Base-by-base conservation (phyloP, 1,140 invertebrate species). In the Zelostemma sp. region DNA sequence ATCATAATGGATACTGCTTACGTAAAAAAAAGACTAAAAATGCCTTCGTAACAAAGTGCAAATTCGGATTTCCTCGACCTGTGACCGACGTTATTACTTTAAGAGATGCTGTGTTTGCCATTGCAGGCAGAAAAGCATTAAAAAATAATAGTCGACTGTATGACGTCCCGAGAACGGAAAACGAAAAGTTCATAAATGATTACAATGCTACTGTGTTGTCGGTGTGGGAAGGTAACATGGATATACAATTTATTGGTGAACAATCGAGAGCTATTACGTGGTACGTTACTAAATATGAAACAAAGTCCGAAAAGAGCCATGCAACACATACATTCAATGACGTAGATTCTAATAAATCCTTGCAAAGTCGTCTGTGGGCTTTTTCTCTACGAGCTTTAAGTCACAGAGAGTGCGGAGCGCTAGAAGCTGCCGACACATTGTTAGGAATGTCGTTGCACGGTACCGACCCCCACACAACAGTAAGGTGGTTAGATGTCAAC, bases 151-250 rank as follows among this genome's bases (percentile, higher is more conserved):
- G 58, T 25, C 63, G 76, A 56, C 50, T 79, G 31, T 76, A 76
- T 68, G 72, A 76, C 73, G 28, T 78, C 38, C 64, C 66, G 25
- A 12, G 76, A 46, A 51, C 25, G 14, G 16, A 48, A 58, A 41
- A 61, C 6, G 71, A 77, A 55, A 9, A 9, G 12, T 45, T 31
- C 21, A 72, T 78, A 18, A 81, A 80, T 74, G 74, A 80, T 63
- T 79, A 75, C 18, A 78, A 77, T 73, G 74, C 74, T 15, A 28
- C 60, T 11, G 15, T 78, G 9, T 40, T 76, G 8, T 4, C 57
- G 0, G 60, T 64, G 1, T 79, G 71, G 74, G 60, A 78, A 41
- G 72, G 73, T 16, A 79, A 79, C 59, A 78, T 68, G 51, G 72
- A 76, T 56, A 73, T 73, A 16, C 75, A 75, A 60, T 74, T 62